These are phyloP conservation scores for Leucophenga montana DNA, from an alignment of 2,888 invertebrate species.

Conservation along the genomic window DNA sequence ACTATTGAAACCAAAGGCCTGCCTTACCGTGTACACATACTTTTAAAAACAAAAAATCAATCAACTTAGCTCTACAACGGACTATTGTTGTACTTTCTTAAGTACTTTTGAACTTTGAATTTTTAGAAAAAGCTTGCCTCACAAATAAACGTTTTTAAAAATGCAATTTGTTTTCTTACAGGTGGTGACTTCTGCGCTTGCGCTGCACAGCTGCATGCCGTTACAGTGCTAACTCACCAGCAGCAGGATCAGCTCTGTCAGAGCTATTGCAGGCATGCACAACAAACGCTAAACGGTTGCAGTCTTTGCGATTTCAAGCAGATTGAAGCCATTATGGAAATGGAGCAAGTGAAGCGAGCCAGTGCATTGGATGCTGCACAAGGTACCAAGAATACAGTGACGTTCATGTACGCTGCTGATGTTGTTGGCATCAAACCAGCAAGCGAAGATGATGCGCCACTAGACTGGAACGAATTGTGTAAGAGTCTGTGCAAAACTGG, in stretches of 20 bases:
- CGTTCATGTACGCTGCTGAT: not conserved
- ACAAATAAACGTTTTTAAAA: too few relatives aligned
- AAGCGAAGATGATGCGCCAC: slow-evolving; percentile 56
- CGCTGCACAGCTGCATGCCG: not conserved
- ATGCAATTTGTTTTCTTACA: slow-evolving; percentile 6
- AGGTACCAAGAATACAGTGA: slow-evolving; percentile 36
- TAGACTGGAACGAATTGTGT: slow-evolving; percentile 80
- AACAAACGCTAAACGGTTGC: slow-evolving; percentile 64
- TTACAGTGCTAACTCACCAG: not conserved
- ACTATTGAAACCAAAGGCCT: too few relatives aligned
- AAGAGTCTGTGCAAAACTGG: slow-evolving; percentile 79
- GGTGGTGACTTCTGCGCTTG: slow-evolving; percentile 23
- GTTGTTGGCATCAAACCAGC: not conserved
- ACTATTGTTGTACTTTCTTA: too few relatives aligned
- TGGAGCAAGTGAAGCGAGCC: slow-evolving; percentile 12
- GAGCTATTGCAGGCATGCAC: slow-evolving; percentile 61
- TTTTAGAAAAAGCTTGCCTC: too few relatives aligned
- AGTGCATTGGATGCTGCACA: slow-evolving; percentile 38
- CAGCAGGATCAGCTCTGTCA: slow-evolving; percentile 58
- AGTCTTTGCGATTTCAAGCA: slow-evolving; percentile 58
- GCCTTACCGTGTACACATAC: too few relatives aligned
- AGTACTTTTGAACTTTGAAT: too few relatives aligned
- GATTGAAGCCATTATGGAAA: slow-evolving; percentile 30
- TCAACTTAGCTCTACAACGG: too few relatives aligned
- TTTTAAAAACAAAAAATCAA: too few relatives aligned